These are phyloP conservation scores for Melanotus villosus DNA, from an alignment of 2,888 invertebrate genomes.

Conservation along the genomic window DNA sequence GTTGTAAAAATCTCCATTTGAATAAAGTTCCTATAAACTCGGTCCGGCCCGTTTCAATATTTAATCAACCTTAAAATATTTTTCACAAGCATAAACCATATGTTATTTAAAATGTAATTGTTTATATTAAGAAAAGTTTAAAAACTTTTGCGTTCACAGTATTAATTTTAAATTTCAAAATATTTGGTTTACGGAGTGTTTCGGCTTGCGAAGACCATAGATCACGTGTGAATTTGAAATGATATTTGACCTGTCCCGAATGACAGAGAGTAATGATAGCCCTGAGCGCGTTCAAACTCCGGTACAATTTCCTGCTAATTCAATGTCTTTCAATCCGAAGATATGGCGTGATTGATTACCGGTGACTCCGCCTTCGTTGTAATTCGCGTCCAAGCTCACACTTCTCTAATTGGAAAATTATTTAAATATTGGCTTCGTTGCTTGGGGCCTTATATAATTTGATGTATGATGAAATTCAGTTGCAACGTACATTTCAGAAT, in stretches of 20 bases:
- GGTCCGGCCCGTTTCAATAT: too few relatives aligned
- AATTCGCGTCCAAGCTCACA: constrained; percentile 38
- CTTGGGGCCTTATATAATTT: background rate
- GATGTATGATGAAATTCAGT: constrained; percentile 8
- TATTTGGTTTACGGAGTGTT: constrained; percentile 5
- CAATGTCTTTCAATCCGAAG: constrained; percentile 71
- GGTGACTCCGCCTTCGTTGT: constrained; percentile 56
- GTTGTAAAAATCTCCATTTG: too few relatives aligned
- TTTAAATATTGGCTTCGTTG: constrained; percentile 37
- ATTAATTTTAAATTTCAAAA: background rate
- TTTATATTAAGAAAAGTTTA: too few relatives aligned
- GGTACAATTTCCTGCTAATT: constrained; percentile 70
- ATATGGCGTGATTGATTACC: constrained; percentile 68
- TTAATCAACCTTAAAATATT: too few relatives aligned
- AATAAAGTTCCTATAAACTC: too few relatives aligned
- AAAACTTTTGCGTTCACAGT: too few relatives aligned
- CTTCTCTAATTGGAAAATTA: constrained; percentile 44
- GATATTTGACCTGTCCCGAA: constrained; percentile 54
- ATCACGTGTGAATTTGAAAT: constrained; percentile 55
- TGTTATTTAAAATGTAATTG: too few relatives aligned
- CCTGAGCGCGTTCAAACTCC: constrained; percentile 59
- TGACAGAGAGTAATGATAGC: constrained; percentile 67
- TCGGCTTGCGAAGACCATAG: constrained; percentile 31
- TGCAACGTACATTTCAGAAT: background rate
- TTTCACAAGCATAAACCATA: too few relatives aligned